Evolutionary conservation across 2,113 vertebrate species (phyloP), one percentile per base, ranked within the genome.

Genomic region (Chamaetylas fuelleborni): DNA sequence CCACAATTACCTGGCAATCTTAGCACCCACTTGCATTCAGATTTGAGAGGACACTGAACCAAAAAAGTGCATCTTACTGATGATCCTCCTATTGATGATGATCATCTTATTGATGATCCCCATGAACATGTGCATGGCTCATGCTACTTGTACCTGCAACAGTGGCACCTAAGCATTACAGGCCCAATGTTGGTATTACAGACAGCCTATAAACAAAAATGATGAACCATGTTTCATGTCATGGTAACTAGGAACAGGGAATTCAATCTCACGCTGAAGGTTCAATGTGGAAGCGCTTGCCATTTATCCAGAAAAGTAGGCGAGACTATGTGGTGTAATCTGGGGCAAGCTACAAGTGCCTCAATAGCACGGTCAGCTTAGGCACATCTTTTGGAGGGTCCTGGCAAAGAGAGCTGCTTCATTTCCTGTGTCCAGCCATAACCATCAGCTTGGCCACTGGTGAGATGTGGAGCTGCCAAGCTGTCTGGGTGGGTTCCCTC

Each of bases 211-310:
- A 81, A 76, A 47, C 13, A 67, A 51, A 80, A 48, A 9, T 50
- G 2, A 31, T 2, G 2, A 54, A 23, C 48, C 1, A 0, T 9
- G 8, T 71, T 92, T 71, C 43, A 43, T 40, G 50, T 80, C 0
- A 0, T 64, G 31, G 20, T 82, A 14, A 38, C 38, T 60, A 31
- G 31, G 36, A 29, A 43, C 12, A 57, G 23, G 23, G 23, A 71
- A 71, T 92, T 71, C 45, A 11, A 50, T 74, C 53, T 76, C 31
- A 58, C 5, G 9, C 13, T 54, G 65, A 40, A 65, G 17, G 3
- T 54, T 94, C 40, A 43, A 8, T 53, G 13, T 45, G 24, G 24
- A 78, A 65, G 40, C 60, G 11, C 19, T 56, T 47, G 11, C 23
- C 19, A 18, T 73, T 77, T 60, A 23, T 73, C 31, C 12, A 77